Evolutionary conservation across 2,888 invertebrate species (phyloP), one percentile per base, ranked within the genome.

Genomic region (Pseudococcus viburni): DNA sequence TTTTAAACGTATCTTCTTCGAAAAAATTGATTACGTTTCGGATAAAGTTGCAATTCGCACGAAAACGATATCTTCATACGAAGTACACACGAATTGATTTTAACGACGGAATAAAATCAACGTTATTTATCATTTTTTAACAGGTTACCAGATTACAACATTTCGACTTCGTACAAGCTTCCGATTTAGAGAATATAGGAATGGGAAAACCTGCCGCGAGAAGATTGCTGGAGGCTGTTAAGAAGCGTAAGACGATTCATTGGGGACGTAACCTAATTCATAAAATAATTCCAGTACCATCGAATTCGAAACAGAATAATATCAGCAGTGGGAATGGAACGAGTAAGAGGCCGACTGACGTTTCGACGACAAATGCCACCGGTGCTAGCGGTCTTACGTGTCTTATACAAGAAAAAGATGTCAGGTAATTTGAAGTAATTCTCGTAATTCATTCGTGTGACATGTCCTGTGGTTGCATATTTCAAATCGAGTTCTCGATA

Each of bases 101-200:
- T 84, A 11, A 84, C 7, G 83, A 33, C 7, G 19, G 48, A 33
- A 55, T 77, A 68, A 46, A 33, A 33, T 33, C 26, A 33, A 33
- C 26, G 26, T 33, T 33, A 33, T 33, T 22, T 48, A 39, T 48
- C 33, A 48, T 19, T 42, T n/a, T 80, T 80, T 46, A 80, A 55
- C 87, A 96, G 94, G 95, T 98, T 89, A 97, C 99, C 55, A 94
- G 97, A 89, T 92, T 99, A 90, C 95, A 97, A 87, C 99, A 99
- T 92, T 99, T 99, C 92, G 98, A 99, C 91, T 98, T 96, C 94
- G 99, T 99, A n/a, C 96, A 96, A 91, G 93, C 96, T 0, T 98
- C 98, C 90, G 99, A 99, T 92, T 93, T 99, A 91, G 98, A 98
- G 91, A 96, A 96, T 91, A 96, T 98, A 91, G 99, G 99, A 1